These are phyloP conservation scores for Apis florea DNA, from an alignment of 1,140 invertebrate species.

Conservation along the genomic window DNA sequence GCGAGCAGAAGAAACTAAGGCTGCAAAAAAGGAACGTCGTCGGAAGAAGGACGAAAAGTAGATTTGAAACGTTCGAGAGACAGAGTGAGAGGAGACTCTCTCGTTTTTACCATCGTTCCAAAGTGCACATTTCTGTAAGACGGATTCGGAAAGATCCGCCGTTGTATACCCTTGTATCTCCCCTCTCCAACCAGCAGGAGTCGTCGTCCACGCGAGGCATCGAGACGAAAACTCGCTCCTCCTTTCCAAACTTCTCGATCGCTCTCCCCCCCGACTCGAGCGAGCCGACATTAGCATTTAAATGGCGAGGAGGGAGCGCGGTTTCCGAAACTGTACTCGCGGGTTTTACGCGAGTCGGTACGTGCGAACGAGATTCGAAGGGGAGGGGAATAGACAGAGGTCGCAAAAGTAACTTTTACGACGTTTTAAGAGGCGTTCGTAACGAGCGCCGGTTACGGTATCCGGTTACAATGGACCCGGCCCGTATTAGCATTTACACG, in stretches of 20 bases:
- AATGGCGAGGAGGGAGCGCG: background rate
- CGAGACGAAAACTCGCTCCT: no score
- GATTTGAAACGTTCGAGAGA: conserved; percentile 16
- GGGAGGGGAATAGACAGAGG: conserved; percentile 6
- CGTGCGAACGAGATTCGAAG: background rate
- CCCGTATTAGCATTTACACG: conserved; percentile 44
- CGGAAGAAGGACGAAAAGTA: conserved; percentile 7
- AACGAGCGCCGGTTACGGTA: conserved; percentile 20
- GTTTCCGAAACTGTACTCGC: background rate
- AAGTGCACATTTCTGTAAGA: conserved; percentile 54
- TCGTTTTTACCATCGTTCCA: conserved; percentile 46
- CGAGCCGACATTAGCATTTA: conserved; percentile 37
- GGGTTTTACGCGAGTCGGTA: background rate
- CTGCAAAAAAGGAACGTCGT: conserved; percentile 25
- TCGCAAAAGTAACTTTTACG: conserved; percentile 38
- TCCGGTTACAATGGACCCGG: conserved; percentile 7
- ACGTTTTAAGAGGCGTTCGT: conserved; percentile 29
- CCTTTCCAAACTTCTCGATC: conserved; percentile 27
- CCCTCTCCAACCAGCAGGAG: background rate
- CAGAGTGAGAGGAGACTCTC: background rate
- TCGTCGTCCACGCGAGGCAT: background rate
- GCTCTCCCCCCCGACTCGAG: background rate
- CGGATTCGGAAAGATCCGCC: conserved; percentile 22
- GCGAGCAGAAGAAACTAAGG: conserved; percentile 52
- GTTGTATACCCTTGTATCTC: background rate